A percentile compares a stretch with the other conserved stretches of the same genome.
These are phyloP conservation scores for Trachymyrmex septentrionalis DNA, from an alignment of 1,140 invertebrate species.

Conservation along the genomic window DNA sequence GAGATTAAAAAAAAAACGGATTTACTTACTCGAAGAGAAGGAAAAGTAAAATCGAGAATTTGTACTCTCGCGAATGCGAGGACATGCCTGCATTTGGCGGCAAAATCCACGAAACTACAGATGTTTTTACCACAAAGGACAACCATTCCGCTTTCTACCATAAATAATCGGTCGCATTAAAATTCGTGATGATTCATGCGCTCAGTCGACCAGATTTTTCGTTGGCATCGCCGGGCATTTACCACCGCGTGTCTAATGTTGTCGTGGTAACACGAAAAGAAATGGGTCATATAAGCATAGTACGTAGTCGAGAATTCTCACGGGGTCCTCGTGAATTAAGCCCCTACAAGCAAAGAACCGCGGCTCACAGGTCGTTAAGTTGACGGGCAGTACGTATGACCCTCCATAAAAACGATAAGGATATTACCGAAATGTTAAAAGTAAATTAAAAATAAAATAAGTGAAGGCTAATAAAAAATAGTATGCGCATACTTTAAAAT, in stretches of 20 bases:
- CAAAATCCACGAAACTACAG: not conserved
- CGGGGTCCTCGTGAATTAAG: slow-evolving; percentile 64
- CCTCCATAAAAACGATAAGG: not conserved
- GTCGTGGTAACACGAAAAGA: slow-evolving; percentile 52
- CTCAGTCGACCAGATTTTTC: slow-evolving; percentile 38
- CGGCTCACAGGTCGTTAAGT: slow-evolving; percentile 33
- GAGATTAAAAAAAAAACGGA: slow-evolving; percentile 17
- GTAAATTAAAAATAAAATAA: slow-evolving; percentile 19
- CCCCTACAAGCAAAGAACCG: slow-evolving; percentile 30
- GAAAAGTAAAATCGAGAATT: slow-evolving; percentile 18
- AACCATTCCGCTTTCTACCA: not conserved
- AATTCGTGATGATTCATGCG: slow-evolving; percentile 52
- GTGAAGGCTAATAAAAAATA: slow-evolving; percentile 4
- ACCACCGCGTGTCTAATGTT: slow-evolving; percentile 34
- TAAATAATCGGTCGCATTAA: slow-evolving; percentile 52
- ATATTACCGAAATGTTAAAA: slow-evolving; percentile 39
- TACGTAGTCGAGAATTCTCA: slow-evolving; percentile 63
- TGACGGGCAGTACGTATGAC: slow-evolving; percentile 2
- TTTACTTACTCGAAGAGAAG: not conserved
- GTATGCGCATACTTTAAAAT: not conserved
- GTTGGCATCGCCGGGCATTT: slow-evolving; percentile 1
- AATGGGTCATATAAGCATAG: slow-evolving; percentile 67
- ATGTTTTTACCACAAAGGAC: not conserved
- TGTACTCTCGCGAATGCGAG: not conserved
- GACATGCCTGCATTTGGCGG: slow-evolving; percentile 32